These are phyloP conservation scores for Pluvialis apricaria DNA, from an alignment of 2,113 vertebrate genomes.

Conservation along the genomic window DNA sequence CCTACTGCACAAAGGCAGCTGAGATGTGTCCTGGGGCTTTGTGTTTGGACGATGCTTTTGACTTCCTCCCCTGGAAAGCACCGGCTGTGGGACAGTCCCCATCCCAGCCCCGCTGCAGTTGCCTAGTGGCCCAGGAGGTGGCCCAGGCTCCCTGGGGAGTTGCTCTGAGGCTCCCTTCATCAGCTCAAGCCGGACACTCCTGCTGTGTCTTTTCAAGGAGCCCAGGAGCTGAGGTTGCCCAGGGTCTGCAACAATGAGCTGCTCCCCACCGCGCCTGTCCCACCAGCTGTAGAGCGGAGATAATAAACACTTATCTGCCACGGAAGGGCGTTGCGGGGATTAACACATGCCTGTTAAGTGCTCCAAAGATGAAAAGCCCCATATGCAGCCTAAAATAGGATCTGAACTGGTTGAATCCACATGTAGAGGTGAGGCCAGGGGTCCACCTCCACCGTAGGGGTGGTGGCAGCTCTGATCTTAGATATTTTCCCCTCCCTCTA, in stretches of 20 bases:
- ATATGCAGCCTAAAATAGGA: slow-evolving; percentile 35
- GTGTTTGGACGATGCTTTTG: background rate
- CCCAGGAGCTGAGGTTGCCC: background rate
- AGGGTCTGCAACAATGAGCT: background rate
- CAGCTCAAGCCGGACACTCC: background rate
- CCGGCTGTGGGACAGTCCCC: background rate
- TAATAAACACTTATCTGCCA: slow-evolving; percentile 46
- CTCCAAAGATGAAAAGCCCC: slow-evolving; percentile 40
- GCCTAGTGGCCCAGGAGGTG: background rate
- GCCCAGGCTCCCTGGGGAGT: background rate
- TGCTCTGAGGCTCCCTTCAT: background rate
- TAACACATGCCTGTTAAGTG: slow-evolving; percentile 29
- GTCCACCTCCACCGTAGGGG: background rate
- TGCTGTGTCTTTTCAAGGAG: background rate
- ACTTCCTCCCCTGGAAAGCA: background rate
- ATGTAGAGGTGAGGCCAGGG: slow-evolving; percentile 13
- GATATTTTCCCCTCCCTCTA: background rate
- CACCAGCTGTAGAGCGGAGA: slow-evolving; percentile 17
- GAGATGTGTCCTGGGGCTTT: background rate
- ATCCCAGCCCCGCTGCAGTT: background rate
- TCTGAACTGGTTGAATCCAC: slow-evolving; percentile 47
- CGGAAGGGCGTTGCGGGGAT: background rate
- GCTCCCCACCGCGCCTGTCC: background rate
- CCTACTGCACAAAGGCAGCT: background rate
- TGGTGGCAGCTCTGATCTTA: slow-evolving; percentile 36